Conservation (phyloP, 2,797 vertebrate species). For the Clarias platycephalus region DNA sequence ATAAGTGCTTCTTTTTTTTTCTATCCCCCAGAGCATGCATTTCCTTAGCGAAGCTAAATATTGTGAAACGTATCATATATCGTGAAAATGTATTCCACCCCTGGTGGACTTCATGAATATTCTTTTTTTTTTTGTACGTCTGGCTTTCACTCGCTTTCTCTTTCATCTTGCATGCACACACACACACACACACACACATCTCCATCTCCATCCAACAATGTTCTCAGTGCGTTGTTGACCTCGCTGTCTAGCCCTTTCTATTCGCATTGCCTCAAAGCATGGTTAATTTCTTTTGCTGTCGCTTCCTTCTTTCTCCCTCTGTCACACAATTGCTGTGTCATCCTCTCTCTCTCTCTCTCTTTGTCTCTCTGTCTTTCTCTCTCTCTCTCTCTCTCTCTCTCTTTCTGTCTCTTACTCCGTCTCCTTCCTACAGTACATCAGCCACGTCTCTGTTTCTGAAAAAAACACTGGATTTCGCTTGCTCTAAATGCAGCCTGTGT, state of each 20-base stretch:
- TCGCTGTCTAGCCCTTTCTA: slow-evolving; percentile 17
- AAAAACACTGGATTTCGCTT: slow-evolving; percentile 77
- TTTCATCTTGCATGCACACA: slow-evolving; percentile 9
- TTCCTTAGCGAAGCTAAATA: background rate
- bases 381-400: slow-evolving; percentile 20
- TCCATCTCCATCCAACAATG: background rate
- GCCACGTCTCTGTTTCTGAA: slow-evolving; percentile 45
- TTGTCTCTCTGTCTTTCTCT: slow-evolving; percentile 12
- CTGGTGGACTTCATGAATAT: slow-evolving; percentile 13
- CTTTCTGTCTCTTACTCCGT: background rate
- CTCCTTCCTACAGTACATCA: slow-evolving; percentile 29
- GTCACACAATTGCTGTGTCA: slow-evolving; percentile 54
- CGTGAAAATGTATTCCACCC: background rate
- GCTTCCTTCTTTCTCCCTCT: slow-evolving; percentile 34
- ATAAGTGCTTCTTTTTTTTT: background rate
- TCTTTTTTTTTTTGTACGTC: slow-evolving; percentile 14
- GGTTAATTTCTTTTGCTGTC: slow-evolving; percentile 44
- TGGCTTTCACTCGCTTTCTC: slow-evolving; percentile 13
- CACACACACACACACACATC: background rate
- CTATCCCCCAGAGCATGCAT: background rate
- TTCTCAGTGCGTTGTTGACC: slow-evolving; percentile 19
- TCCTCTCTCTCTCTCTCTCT: slow-evolving; percentile 32
- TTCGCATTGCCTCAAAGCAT: slow-evolving; percentile 41
- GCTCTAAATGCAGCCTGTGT: slow-evolving; percentile 75
- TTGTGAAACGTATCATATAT: background rate